Conservation (phyloP, 2,888 invertebrate genomes). For the Taphrorychus bicolor region DNA sequence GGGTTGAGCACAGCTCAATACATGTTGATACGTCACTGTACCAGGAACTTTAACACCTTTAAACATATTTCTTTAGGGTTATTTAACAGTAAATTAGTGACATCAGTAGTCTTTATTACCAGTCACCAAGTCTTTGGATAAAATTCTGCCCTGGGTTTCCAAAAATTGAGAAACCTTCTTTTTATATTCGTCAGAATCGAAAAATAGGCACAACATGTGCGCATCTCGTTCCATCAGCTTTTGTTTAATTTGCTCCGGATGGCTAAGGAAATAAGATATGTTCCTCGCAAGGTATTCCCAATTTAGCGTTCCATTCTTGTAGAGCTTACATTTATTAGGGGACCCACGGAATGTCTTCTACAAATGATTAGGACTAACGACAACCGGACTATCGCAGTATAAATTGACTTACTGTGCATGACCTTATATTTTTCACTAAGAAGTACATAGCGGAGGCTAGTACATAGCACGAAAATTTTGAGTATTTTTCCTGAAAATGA, state of each 20-base stretch:
- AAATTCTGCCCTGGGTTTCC: slow-evolving; percentile 37
- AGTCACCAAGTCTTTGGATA: slow-evolving; percentile 23
- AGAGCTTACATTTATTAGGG: not conserved
- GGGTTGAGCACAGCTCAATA: slow-evolving; percentile 43
- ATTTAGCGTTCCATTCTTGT: slow-evolving; percentile 17
- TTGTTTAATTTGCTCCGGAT: slow-evolving; percentile 45
- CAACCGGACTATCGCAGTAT: too few relatives aligned
- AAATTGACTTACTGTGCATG: slow-evolving; percentile 41
- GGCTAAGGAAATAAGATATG: slow-evolving; percentile 29
- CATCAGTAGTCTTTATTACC: slow-evolving; percentile 23
- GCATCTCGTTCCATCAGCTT: slow-evolving; percentile 41
- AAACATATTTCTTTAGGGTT: too few relatives aligned
- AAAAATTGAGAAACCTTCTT: slow-evolving; percentile 31
- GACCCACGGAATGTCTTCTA: too few relatives aligned
- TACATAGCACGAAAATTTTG: slow-evolving; percentile 41
- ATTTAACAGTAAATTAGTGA: not conserved
- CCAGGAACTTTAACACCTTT: slow-evolving; percentile 27
- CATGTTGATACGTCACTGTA: slow-evolving; percentile 39
- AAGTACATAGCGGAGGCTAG: too few relatives aligned
- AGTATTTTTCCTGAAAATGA: slow-evolving; percentile 6
- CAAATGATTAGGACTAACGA: not conserved
- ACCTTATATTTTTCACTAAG: slow-evolving; percentile 29
- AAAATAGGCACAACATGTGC: slow-evolving; percentile 39
- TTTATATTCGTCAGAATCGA: slow-evolving; percentile 42
- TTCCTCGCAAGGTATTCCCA: slow-evolving; percentile 26